A percentile compares a stretch with the other conserved stretches of the same genome.
These are phyloP conservation scores for Tetrax tetrax DNA, from an alignment of 2,113 vertebrate genomes.

Conservation along the genomic window DNA sequence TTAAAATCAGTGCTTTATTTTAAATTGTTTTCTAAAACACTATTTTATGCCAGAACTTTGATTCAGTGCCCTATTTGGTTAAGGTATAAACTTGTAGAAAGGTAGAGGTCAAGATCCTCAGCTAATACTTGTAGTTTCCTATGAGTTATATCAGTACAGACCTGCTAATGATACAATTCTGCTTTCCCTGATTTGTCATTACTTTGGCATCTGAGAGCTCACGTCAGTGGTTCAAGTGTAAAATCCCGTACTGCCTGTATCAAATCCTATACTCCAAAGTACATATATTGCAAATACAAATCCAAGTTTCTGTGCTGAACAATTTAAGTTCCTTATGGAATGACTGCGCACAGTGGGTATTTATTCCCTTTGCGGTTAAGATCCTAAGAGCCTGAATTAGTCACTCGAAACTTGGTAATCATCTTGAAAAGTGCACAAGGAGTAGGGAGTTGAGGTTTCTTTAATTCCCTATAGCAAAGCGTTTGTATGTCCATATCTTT, in stretches of 20 bases:
- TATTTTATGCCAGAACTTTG: not conserved
- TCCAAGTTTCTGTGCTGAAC: not conserved
- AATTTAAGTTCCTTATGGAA: not conserved
- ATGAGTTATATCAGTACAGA: not conserved
- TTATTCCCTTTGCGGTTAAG: not conserved
- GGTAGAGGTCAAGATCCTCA: not conserved
- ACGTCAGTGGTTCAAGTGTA: not conserved
- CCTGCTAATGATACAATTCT: not conserved
- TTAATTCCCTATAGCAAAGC: not conserved
- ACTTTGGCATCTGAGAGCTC: not conserved
- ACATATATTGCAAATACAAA: not conserved
- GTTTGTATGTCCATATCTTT: rapidly evolving
- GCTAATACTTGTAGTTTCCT: not conserved
- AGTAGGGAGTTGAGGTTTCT: not conserved
- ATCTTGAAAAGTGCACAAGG: not conserved
- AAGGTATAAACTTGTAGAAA: not conserved
- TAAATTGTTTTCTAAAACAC: not conserved
- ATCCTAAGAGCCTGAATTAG: not conserved
- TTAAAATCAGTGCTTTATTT: not conserved
- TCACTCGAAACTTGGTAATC: not conserved
- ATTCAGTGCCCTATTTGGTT: not conserved
- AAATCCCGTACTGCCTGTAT: not conserved
- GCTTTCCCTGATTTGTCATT: not conserved
- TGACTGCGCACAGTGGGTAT: not conserved
- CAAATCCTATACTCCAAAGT: not conserved